Conservation (phyloP, 2,113 vertebrate genomes). For the Thamnaconus septentrionalis region DNA sequence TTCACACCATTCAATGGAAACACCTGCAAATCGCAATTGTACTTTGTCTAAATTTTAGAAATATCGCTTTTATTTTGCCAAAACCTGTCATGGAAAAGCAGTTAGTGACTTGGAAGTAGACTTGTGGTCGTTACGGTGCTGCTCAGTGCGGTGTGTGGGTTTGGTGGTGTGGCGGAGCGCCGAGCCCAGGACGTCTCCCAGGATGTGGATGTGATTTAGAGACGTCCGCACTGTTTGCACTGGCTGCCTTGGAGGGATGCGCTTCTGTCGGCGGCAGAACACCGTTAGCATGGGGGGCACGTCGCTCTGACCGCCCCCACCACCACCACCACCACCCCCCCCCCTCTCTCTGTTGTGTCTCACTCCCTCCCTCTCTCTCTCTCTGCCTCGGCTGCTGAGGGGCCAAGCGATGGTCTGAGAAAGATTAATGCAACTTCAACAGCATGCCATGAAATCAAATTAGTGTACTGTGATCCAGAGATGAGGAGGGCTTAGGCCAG, state of each 20-base stretch:
- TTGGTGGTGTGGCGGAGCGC: conserved; percentile 11
- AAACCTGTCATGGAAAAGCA: no score
- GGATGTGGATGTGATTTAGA: conserved; percentile 68
- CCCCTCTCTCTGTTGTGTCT: conserved; percentile 40
- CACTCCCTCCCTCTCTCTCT: conserved; percentile 48
- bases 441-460: conserved; percentile 86
- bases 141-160: conserved; percentile 2
- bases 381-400: conserved; percentile 68
- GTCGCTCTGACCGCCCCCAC: conserved; percentile 44
- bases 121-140: no score
- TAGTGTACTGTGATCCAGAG: conserved; percentile 84
- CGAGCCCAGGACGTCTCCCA: conserved; percentile 33
- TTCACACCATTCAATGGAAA: no score
- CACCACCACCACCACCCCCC: conserved; percentile 51
- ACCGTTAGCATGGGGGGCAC: conserved; percentile 73
- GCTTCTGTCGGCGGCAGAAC: conserved; percentile 53
- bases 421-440: conserved; percentile 78
- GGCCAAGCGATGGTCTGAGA: conserved; percentile 72
- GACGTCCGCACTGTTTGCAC: conserved; percentile 68
- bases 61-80: no score
- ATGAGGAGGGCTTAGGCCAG: conserved; percentile 57
- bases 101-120: no score
- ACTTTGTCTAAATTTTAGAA: no score
- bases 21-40: no score
- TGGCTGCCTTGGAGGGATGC: conserved; percentile 64